These are phyloP conservation scores for Ecliptopera silaceata DNA, from an alignment of 2,888 invertebrate species.

Conservation along the genomic window DNA sequence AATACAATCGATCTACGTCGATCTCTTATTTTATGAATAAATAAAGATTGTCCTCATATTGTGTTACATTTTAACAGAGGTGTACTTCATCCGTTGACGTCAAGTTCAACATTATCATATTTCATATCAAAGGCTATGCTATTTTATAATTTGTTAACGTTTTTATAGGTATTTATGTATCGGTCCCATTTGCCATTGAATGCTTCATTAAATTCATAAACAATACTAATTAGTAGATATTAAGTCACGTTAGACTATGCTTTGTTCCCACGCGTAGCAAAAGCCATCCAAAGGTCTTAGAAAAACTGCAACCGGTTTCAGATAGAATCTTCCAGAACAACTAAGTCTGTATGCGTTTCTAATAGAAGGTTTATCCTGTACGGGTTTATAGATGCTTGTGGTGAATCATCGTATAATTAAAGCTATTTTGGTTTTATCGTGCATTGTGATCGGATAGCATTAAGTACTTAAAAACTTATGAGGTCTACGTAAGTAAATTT, in stretches of 20 bases:
- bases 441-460: conserved; percentile 3
- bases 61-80: conserved; percentile 7
- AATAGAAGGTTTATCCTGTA: conserved; percentile 36
- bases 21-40: conserved; percentile 14
- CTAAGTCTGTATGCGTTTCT: conserved; percentile 47
- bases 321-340: conserved; percentile 51
- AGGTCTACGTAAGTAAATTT: conserved; percentile 2
- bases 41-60: conserved; percentile 18
- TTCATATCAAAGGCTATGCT: background rate
- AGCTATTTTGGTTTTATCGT: conserved; percentile 32
- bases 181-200: background rate
- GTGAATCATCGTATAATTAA: conserved; percentile 43
- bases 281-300: conserved; percentile 47
- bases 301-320: conserved; percentile 71
- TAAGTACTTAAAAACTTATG: conserved; percentile 1
- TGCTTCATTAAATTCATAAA: conserved; percentile 38
- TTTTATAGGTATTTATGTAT: background rate
- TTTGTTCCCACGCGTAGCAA: conserved; percentile 62
- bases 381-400: conserved; percentile 8
- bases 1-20: background rate
- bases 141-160: background rate
- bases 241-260: conserved; percentile 41
- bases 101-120: background rate
- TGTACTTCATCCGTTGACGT: conserved; percentile 17
- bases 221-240: conserved; percentile 55